Conservation (phyloP, 2,113 vertebrate species). For the Marmota monax region DNA sequence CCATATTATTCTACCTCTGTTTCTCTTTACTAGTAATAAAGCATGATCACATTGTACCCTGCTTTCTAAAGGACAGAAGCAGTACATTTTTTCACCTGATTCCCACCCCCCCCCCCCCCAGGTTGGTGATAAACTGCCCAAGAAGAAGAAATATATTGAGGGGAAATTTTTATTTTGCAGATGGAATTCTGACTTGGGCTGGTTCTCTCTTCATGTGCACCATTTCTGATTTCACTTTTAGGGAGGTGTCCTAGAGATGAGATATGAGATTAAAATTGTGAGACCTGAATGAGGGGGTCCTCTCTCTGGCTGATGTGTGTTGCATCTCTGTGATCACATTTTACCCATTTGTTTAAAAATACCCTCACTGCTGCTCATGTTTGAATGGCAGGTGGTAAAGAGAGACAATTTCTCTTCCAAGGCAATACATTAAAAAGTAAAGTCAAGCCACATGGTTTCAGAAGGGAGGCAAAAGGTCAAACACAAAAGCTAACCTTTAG, state of each 20-base stretch:
- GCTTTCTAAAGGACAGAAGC: not conserved
- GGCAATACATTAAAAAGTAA: not conserved
- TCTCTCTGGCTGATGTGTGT: not conserved
- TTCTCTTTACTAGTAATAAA: not conserved
- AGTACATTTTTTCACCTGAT: not conserved
- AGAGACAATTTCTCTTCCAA: not conserved
- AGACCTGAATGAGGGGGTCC: not conserved
- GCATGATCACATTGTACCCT: not conserved
- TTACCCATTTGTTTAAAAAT: not conserved
- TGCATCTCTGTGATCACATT: not conserved
- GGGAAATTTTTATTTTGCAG: not conserved
- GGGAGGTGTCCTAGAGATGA: not conserved
- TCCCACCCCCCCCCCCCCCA: not conserved
- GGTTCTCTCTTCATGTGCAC: not conserved
- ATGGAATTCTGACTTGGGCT: not conserved
- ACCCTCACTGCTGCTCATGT: not conserved
- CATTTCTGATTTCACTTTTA: not conserved
- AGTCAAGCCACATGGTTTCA: not conserved
- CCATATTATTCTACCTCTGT: not conserved
- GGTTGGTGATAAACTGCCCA: not conserved
- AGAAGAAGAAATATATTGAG: not conserved
- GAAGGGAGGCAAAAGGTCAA: not conserved
- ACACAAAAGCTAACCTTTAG: not conserved
- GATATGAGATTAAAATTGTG: not conserved
- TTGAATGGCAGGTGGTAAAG: not conserved